Conservation (phyloP, 1,140 invertebrate genomes). For the Drosophila repleta region DNA sequence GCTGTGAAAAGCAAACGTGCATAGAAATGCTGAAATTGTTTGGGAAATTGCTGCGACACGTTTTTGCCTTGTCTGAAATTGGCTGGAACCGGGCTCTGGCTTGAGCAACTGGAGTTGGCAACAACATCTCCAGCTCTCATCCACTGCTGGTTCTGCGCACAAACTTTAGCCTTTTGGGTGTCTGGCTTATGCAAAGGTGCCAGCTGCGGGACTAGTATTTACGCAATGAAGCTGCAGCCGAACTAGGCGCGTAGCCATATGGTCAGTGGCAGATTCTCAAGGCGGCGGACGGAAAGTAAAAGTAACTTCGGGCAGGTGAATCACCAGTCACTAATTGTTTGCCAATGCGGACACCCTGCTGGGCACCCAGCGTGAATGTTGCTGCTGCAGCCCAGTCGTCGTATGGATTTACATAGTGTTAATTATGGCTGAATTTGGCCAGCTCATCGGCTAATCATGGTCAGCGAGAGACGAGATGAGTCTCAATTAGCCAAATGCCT, state of each 20-base stretch:
- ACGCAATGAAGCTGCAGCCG: slow-evolving; percentile 38
- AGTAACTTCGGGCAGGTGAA: slow-evolving; percentile 40
- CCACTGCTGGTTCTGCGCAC: slow-evolving; percentile 50
- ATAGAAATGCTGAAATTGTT: slow-evolving; percentile 68
- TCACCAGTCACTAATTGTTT: slow-evolving; percentile 42
- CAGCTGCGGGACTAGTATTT: slow-evolving; percentile 39
- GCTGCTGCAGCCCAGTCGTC: slow-evolving; percentile 28
- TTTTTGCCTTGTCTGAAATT: slow-evolving; percentile 60
- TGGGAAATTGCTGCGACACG: slow-evolving; percentile 77
- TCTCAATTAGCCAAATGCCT: not conserved
- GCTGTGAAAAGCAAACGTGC: slow-evolving; percentile 43
- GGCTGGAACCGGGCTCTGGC: slow-evolving; percentile 25
- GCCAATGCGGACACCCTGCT: slow-evolving; percentile 30
- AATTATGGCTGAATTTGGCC: slow-evolving; percentile 34
- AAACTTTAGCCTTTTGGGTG: slow-evolving; percentile 79
- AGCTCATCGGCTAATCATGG: slow-evolving; percentile 58
- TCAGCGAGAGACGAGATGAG: slow-evolving; percentile 30
- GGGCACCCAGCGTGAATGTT: slow-evolving; percentile 30
- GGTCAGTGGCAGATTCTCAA: slow-evolving; percentile 51
- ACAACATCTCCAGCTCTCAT: slow-evolving; percentile 28
- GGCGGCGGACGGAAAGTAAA: slow-evolving; percentile 59
- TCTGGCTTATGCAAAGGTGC: slow-evolving; percentile 65
- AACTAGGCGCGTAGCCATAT: slow-evolving; percentile 44
- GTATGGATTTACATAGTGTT: slow-evolving; percentile 46
- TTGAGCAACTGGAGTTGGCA: slow-evolving; percentile 39